Evolutionary conservation across 2,797 vertebrate genomes (phyloP), one percentile per base, ranked within the genome.

Genomic region (Takifugu ocellatus): DNA sequence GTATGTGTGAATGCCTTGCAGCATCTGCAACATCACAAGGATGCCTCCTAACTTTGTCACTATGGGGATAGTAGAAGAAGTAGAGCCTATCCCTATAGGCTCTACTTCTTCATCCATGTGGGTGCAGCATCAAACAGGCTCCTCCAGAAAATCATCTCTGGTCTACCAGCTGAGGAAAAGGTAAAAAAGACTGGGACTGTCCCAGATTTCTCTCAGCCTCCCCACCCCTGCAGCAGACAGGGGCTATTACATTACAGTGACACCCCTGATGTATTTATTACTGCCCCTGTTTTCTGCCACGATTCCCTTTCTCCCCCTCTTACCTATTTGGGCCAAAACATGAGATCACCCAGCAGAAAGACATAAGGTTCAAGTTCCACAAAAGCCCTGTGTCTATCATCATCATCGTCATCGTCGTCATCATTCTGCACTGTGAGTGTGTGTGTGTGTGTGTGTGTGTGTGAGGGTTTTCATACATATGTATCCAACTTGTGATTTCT

Each of bases 321-420:
- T 53, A 39, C n/a, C 55, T 69, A 73, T 77, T 77, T 78, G 54
- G 64, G 63, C 59, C 77, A 79, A 80, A 84, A 83, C 78, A 89
- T 89, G 83, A 92, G 84, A 72, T 91, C 88, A 89, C 74, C 74
- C 81, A 78, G 79, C 72, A 67, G 64, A 74, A 80, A 84, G 84
- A 89, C 88, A 86, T 85, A 78, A 79, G 87, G 83, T 81, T 89
- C 87, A 77, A 78, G 85, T 90, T 90, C 81, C 86, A 90, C 88
- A 89, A 87, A 88, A 84, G 75, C 64, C 79, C 76, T 76, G 61
- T 75, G 66, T 78, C 53, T 71, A 54, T 66, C 59, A 71, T 66
- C 67, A 51, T 62, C 59, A 73, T 66, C 67, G 47, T 56, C 36
- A 39, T 39, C 36, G 14, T 39, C 36, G 14, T 39, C 36, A 39